Conservation (phyloP, 2,797 vertebrate genomes). For the Helarctos malayanus region DNA sequence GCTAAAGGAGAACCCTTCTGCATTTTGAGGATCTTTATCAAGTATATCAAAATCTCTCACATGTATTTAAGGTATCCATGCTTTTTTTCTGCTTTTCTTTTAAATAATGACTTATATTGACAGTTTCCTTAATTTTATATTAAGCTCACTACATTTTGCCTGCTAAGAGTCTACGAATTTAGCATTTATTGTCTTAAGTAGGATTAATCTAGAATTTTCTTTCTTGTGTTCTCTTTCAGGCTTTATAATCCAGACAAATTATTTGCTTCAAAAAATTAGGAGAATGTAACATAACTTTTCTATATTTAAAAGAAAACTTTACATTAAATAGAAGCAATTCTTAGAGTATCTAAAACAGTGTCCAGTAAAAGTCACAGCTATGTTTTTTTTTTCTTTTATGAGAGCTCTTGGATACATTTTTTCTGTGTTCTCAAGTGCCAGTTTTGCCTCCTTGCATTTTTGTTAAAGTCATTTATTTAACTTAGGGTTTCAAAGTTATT, state of each 20-base stretch:
- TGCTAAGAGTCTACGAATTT: not conserved
- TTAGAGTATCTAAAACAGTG: not conserved
- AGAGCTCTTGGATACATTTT: not conserved
- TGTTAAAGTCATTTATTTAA: slow-evolving; percentile 19
- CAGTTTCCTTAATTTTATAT: not conserved
- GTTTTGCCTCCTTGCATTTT: slow-evolving; percentile 32
- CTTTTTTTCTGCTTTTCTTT: not conserved
- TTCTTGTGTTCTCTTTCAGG: not conserved
- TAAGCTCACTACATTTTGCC: slow-evolving; percentile 33
- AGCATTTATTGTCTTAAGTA: not conserved
- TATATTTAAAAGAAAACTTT: slow-evolving; percentile 20
- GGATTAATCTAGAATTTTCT: not conserved
- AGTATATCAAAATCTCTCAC: not conserved
- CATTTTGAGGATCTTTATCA: not conserved
- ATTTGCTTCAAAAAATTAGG: slow-evolving; percentile 27
- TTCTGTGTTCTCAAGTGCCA: not conserved
- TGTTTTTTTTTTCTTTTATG: not conserved
- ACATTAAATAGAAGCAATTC: not conserved
- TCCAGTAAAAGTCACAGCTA: not conserved
- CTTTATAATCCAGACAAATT: not conserved
- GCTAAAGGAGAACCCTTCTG: not conserved
- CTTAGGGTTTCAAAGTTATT: not conserved
- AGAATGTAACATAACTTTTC: not conserved
- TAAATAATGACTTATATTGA: not conserved
- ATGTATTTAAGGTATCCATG: not conserved